Conservation (phyloP, 2,113 vertebrate genomes). For the Pyxicephalus adspersus region DNA sequence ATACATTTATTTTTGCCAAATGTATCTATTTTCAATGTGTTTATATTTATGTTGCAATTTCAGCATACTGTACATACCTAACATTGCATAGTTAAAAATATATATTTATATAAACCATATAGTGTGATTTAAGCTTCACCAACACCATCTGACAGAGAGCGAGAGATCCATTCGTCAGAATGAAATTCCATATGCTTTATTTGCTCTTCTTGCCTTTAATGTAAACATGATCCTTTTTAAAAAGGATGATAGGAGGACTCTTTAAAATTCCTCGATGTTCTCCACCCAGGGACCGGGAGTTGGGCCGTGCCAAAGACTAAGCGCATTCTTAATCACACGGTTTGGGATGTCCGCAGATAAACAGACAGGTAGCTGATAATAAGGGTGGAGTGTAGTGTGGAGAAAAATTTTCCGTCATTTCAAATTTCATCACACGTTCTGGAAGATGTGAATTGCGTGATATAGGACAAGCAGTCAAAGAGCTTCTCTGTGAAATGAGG, state of each 20-base stretch:
- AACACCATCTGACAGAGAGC: too few species aligned
- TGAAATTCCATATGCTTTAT: not conserved
- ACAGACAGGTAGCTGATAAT: conserved; percentile 27
- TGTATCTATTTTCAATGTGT: too few species aligned
- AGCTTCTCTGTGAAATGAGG: not conserved
- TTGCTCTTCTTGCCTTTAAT: not conserved
- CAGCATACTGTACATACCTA: too few species aligned
- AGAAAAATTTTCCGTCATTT: conserved; percentile 7
- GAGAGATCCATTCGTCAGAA: too few species aligned
- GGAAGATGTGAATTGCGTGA: not conserved
- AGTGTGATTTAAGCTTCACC: too few species aligned
- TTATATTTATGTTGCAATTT: too few species aligned
- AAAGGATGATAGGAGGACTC: not conserved
- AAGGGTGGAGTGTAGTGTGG: not conserved
- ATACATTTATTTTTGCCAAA: too few species aligned
- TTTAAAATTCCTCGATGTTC: conserved; percentile 8
- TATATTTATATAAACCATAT: too few species aligned
- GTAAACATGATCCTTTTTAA: not conserved
- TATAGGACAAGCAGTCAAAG: not conserved
- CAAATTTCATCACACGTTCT: conserved; percentile 13
- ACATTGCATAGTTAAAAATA: too few species aligned
- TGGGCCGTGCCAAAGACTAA: not conserved
- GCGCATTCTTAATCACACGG: not conserved
- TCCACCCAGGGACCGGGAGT: not conserved
- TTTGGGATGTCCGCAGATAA: conserved; percentile 5